Evolutionary conservation across 23 tunicate genomes (phyloP).

Genomic region (Styela clava): DNA sequence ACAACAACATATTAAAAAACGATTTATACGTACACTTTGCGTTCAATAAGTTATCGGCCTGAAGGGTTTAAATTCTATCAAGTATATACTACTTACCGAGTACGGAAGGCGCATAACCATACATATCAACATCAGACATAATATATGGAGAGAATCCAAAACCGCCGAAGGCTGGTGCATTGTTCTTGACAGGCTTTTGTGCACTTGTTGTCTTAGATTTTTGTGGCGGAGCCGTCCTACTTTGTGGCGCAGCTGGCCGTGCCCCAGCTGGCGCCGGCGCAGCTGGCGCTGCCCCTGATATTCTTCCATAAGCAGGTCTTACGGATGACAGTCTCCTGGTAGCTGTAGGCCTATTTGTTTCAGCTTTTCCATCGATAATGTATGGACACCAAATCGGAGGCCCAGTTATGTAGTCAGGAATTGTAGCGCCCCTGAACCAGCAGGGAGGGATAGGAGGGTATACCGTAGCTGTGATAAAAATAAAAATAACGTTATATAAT

Average conservation of each 20-base stretch:
- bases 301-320: background rate
- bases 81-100: no score
- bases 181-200: background rate
- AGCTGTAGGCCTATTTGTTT: background rate
- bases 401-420: background rate
- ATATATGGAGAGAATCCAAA: background rate
- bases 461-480: background rate
- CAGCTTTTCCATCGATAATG: background rate
- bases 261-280: background rate
- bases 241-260: background rate
- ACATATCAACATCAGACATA: no score
- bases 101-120: no score
- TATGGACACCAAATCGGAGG: conserved; percentile 17
- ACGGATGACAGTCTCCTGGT: background rate
- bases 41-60: background rate
- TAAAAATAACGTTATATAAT: background rate
- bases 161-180: background rate
- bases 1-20: background rate
- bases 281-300: background rate
- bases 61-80: background rate
- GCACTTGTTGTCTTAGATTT: background rate
- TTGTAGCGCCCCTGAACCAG: background rate
- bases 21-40: background rate
- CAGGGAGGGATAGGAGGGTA: background rate
- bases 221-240: no score